Base-by-base conservation (phyloP, 2,113 vertebrate genomes). In the Bothrops jararaca region DNA sequence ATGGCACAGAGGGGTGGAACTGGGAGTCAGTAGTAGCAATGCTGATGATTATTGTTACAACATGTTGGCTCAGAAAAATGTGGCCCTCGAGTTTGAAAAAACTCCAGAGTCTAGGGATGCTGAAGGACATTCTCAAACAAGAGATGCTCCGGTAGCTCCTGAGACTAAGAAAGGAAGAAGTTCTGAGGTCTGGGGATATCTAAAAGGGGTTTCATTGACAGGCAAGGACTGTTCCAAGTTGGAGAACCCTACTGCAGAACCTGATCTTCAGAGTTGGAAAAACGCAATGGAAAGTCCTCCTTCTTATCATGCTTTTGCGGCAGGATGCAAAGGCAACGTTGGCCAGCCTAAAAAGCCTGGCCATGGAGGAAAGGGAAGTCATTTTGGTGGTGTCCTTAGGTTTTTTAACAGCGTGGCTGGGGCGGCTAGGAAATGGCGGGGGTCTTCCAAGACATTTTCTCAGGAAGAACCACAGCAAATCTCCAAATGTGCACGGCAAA, bases 141-240 rank as follows among this genome's bases (percentile, higher is more conserved):
- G 96, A 34, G 97, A 97, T 95, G 85, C 95, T 5, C 96, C 95
- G 94, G 96, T 97, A 91, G 95, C 97, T 0, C 96, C 94, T 85
- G 97, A 97, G 91, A 96, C 95, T 90, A 98, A 97, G 92, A 97
- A 94, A 93, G 96, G 97, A 26, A 98, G 97, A 93, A 96, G 97
- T 90, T 97, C 97, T 52, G 98, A 98, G 85, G 98, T 99, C 91
- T 99, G 98, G 98, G 98, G 97, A 95, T 99, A 99, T 96, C 95
- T 99, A 94, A 98, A 97, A 97, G 98, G 98, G 93, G 98, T 99
- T 96, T 98, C 98, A 53, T 92, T 98, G 89, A 96, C 98, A 89
- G 97, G 97, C 94, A 98, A 97, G 95, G 97, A 97, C 94, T 95
- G 97, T 89, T 96, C 98, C 45, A 97, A 96, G 85, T 96, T 96